Evolutionary conservation across 1,140 invertebrate species (phyloP), one percentile per base, ranked within the genome.

Genomic region (Bombus waltoni): DNA sequence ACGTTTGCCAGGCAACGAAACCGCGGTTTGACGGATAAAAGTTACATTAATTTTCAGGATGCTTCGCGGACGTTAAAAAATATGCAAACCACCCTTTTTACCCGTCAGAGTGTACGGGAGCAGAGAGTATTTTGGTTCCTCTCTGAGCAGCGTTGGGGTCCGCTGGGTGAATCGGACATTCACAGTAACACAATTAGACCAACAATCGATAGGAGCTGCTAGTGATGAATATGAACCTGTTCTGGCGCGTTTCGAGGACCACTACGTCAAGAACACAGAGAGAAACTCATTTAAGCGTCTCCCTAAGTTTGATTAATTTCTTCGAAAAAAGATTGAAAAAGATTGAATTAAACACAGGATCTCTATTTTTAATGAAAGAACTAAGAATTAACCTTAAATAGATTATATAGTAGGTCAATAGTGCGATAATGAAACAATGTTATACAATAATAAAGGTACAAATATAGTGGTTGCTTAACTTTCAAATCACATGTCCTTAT

Each of bases 141-240:
- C 84, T 89, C 83, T 82, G 87, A 87, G 84, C 87, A 83, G 66
- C 91, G 76, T 81, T 89, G 87, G 89, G 89, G 86, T 93, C 86
- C 92, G 91, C 76, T 83, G 91, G 92, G 88, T 93, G 93, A 94
- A 94, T 94, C 92, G 93, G 93, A 94, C 93, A 93, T 94, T 94
- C 92, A 92, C 92, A 92, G 94, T 94, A 95, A 95, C 94, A 94
- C 93, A 95, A 94, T 95, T 95, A 95, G 94, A 93, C 92, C 87
- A 94, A 94, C 93, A 94, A 94, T 94, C 94, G 93, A 95, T 94
- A 94, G 92, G 89, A 93, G 89, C 90, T 76, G 68, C 88, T 89
- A 90, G 90, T 90, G 92, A 93, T 93, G 92, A 94, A 89, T 93
- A 91, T 86, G 87, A 93, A 88, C 84, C 91, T 83, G 76, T 85